phyloP scores from a whole-genome alignment of 2,113 vertebrate species.

The Donacobius atricapilla region DNA sequence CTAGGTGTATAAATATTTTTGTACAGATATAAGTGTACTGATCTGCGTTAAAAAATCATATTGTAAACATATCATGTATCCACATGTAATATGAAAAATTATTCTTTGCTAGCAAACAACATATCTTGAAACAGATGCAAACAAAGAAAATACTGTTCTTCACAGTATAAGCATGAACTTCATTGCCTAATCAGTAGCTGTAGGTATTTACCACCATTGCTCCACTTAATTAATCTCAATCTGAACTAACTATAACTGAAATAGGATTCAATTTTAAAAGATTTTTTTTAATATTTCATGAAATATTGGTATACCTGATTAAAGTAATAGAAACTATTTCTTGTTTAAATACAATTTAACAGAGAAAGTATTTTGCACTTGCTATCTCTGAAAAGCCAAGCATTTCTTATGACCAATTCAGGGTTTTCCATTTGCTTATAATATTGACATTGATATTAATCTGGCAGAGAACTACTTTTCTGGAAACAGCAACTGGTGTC shows the following conservation, averaged over 20 bases:
- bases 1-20: neutral
- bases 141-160: neutral
- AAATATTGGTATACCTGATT: neutral
- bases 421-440: neutral
- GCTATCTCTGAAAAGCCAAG: neutral
- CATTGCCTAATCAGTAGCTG: neutral
- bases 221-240: neutral
- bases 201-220: neutral
- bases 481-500: neutral
- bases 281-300: neutral
- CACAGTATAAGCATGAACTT: neutral
- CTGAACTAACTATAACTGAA: neutral
- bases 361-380: neutral
- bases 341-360: neutral
- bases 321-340: neutral
- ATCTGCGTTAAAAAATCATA: neutral
- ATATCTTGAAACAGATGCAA: neutral
- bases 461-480: neutral
- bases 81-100: neutral
- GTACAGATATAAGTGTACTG: neutral
- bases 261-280: neutral
- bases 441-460: neutral
- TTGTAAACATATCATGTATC: neutral
- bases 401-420: neutral
- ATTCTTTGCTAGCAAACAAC: neutral